These are phyloP conservation scores for Xestia rhomboidea DNA, from an alignment of 2,888 invertebrate species.

Conservation along the genomic window DNA sequence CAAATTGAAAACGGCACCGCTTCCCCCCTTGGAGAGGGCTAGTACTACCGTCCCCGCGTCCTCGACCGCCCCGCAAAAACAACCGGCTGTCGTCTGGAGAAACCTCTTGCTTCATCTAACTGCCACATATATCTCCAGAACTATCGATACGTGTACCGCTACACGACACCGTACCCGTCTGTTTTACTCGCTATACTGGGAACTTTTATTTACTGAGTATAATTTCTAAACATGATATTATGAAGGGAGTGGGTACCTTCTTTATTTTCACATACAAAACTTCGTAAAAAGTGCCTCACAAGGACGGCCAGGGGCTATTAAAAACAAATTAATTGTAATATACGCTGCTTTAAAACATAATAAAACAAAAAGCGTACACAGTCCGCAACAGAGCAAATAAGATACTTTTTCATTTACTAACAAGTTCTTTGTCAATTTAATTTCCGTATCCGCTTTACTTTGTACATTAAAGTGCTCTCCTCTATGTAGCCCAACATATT, in stretches of 20 bases:
- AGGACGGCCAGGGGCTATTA: slow-evolving; percentile 2
- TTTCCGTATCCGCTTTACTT: slow-evolving; percentile 61
- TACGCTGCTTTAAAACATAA: slow-evolving; percentile 22
- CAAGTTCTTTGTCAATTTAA: slow-evolving; percentile 78
- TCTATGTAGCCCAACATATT: slow-evolving; percentile 73
- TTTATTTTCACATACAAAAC: slow-evolving; percentile 8
- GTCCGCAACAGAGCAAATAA: slow-evolving; percentile 34
- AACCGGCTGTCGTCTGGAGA: slow-evolving; percentile 76
- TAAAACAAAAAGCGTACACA: slow-evolving; percentile 34
- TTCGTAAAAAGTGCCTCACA: slow-evolving; percentile 7
- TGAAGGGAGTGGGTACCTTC: not conserved
- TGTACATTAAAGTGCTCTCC: slow-evolving; percentile 43
- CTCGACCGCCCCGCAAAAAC: slow-evolving; percentile 80
- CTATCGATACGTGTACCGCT: slow-evolving; percentile 59
- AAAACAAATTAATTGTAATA: slow-evolving; percentile 26
- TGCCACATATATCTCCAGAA: slow-evolving; percentile 69
- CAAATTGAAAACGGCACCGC: slow-evolving; percentile 89
- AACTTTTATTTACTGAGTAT: slow-evolving; percentile 47
- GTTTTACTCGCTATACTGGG: slow-evolving; percentile 20
- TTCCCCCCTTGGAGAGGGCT: slow-evolving; percentile 78
- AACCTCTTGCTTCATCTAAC: slow-evolving; percentile 76
- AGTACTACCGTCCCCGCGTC: slow-evolving; percentile 70
- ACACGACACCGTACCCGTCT: slow-evolving; percentile 21
- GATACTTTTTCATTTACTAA: slow-evolving; percentile 34
- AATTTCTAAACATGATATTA: slow-evolving; percentile 26